These are phyloP conservation scores for Nysson spinosus DNA, from an alignment of 2,888 invertebrate species.

Conservation along the genomic window DNA sequence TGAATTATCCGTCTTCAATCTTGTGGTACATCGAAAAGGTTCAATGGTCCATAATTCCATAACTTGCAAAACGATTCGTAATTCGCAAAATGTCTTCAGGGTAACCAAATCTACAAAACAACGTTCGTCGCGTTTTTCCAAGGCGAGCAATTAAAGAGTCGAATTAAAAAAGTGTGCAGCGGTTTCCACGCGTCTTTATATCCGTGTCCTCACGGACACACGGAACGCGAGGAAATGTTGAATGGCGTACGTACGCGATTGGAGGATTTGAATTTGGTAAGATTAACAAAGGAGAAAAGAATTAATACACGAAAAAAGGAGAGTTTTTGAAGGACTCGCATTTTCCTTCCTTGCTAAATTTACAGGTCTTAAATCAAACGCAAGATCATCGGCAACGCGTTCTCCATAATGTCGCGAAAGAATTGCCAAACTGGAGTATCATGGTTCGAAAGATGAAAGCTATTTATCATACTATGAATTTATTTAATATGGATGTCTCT, in stretches of 20 bases:
- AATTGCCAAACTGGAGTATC: slow-evolving; percentile 92
- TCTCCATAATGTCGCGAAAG: slow-evolving; percentile 89
- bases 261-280: slow-evolving; percentile 90
- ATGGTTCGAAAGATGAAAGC: slow-evolving; percentile 94
- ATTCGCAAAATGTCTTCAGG: slow-evolving; percentile 79
- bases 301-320: too few relatives aligned
- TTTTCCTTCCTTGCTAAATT: slow-evolving; percentile 1
- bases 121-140: slow-evolving; percentile 94
- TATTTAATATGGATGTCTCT: slow-evolving; percentile 98
- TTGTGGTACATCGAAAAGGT: too few relatives aligned
- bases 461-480: slow-evolving; percentile 94
- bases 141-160: slow-evolving; percentile 93
- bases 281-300: background rate
- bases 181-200: slow-evolving; percentile 95
- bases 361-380: slow-evolving; percentile 90
- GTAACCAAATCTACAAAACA: slow-evolving; percentile 91
- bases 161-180: slow-evolving; percentile 95
- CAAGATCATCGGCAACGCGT: slow-evolving; percentile 92
- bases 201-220: slow-evolving; percentile 92
- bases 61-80: slow-evolving; percentile 10
- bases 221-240: slow-evolving; percentile 92
- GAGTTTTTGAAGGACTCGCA: background rate
- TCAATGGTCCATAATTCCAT: too few relatives aligned
- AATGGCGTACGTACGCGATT: slow-evolving; percentile 93
- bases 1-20: too few relatives aligned